Evolutionary conservation across 1,140 invertebrate genomes (phyloP).

Genomic region (Caenorhabditis brenneri): DNA sequence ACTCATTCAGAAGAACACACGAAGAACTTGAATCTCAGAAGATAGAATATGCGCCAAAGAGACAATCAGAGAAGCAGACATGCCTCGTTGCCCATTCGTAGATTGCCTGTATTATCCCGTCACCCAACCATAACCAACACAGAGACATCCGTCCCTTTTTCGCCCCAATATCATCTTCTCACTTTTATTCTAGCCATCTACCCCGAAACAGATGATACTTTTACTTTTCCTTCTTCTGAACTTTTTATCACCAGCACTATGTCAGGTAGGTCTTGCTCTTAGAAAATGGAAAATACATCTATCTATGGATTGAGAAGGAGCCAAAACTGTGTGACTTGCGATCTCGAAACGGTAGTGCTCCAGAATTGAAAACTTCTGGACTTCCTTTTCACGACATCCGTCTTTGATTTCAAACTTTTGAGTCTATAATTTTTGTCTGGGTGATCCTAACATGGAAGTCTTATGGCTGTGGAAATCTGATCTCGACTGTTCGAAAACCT

Average conservation of each 20-base stretch:
- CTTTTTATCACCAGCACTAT: not conserved
- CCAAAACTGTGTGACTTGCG: too few relatives aligned
- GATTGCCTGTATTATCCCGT: conserved; percentile 9
- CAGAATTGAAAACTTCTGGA: too few relatives aligned
- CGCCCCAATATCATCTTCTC: not conserved
- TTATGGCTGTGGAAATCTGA: too few relatives aligned
- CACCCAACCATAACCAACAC: conserved; percentile 35
- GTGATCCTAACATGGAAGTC: too few relatives aligned
- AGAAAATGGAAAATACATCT: too few relatives aligned
- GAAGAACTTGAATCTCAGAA: conserved; percentile 18
- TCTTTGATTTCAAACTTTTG: too few relatives aligned
- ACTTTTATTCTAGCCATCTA: not conserved
- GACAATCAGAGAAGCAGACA: not conserved
- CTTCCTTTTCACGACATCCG: too few relatives aligned
- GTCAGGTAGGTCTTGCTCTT: not conserved
- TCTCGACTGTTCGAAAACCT: too few relatives aligned
- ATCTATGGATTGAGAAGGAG: too few relatives aligned
- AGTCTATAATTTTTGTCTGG: too few relatives aligned
- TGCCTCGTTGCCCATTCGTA: conserved; percentile 37
- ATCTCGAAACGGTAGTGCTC: too few relatives aligned
- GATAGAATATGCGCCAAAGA: not conserved
- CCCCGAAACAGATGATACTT: not conserved
- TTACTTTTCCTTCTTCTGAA: not conserved
- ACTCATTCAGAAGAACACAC: not conserved
- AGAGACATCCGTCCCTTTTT: conserved; percentile 27